Conservation (phyloP, 2,797 vertebrate genomes). For the Scyliorhinus canicula region DNA sequence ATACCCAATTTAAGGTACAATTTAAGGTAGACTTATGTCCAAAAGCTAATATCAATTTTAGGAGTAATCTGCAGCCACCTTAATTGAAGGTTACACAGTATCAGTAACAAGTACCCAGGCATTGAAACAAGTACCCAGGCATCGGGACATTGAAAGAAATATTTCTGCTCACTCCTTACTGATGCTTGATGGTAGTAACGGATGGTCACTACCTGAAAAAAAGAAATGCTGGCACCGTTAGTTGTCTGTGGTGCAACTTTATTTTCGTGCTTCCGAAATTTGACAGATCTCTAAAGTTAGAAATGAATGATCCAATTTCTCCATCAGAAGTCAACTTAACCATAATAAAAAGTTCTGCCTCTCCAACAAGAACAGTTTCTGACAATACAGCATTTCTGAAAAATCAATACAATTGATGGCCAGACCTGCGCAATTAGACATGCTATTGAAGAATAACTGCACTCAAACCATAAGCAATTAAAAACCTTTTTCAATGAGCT, state of each 20-base stretch:
- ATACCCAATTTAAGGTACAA: too few relatives aligned
- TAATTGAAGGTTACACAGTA: too few relatives aligned
- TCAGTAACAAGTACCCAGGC: too few relatives aligned
- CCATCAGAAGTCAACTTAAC: background rate
- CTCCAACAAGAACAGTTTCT: background rate
- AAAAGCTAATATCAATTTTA: too few relatives aligned
- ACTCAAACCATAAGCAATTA: background rate
- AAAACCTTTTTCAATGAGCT: background rate
- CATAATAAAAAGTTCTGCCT: background rate
- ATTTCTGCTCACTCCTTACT: too few relatives aligned
- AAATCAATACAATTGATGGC: background rate
- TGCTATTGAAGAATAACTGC: background rate
- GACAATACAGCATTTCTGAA: background rate
- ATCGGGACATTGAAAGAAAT: too few relatives aligned
- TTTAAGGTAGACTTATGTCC: too few relatives aligned
- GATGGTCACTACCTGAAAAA: background rate
- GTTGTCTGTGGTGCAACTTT: background rate
- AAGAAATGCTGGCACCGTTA: background rate
- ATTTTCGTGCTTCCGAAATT: background rate
- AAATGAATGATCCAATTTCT: background rate
- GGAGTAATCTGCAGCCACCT: too few relatives aligned
- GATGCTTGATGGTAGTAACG: too few relatives aligned
- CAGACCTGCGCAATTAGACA: background rate
- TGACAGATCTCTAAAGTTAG: background rate
- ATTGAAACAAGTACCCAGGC: too few relatives aligned